Evolutionary conservation across 2,888 invertebrate species (phyloP), one percentile per base, ranked within the genome.

Genomic region (Megalurothrips usitatus): DNA sequence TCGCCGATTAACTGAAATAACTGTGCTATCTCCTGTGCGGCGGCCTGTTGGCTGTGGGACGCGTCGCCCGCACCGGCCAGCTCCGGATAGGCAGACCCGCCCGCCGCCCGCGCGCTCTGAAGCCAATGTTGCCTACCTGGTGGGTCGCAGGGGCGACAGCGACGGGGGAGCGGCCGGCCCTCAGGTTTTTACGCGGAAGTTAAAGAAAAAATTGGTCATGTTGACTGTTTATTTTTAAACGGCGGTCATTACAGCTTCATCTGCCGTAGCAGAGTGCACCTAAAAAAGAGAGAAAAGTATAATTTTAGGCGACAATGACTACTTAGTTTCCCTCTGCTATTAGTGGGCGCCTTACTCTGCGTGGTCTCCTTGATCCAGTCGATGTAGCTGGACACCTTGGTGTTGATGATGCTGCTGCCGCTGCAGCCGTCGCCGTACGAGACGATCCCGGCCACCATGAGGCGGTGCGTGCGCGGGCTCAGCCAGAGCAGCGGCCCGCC

Each of bases 371-470:
- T 75, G 68, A 75, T 75, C 68, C 68, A 75, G 68, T 75, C 68
- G 11, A 75, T 75, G 68, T 75, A 75, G 68, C 68, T 75, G 10
- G 68, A 75, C 26, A 75, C 68, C 68, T 75, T 75, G 68, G 68
- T 75, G 68, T 75, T 75, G 68, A 75, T 75, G 23, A 75, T 75
- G 68, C 23, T 26, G 26, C 23, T 12, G 68, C 68, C 68, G 68
- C 68, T 75, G 26, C 68, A 75, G 68, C 68, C 68, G 26, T 75
- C 68, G 26, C 68, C 68, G 68, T 75, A 75, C 2, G 68, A n/a
- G 26, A 75, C 23, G 68, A 75, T 75, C 6, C 68, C 68, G 23
- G 68, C 68, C 68, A 75, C 68, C 68, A 75, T 75, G 68, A 75
- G 26, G 68, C 68, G 68, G 26, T 75, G 23, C 68, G 68, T 75